Base-by-base conservation (phyloP, 2,888 invertebrate genomes). In the Mermis nigrescens region DNA sequence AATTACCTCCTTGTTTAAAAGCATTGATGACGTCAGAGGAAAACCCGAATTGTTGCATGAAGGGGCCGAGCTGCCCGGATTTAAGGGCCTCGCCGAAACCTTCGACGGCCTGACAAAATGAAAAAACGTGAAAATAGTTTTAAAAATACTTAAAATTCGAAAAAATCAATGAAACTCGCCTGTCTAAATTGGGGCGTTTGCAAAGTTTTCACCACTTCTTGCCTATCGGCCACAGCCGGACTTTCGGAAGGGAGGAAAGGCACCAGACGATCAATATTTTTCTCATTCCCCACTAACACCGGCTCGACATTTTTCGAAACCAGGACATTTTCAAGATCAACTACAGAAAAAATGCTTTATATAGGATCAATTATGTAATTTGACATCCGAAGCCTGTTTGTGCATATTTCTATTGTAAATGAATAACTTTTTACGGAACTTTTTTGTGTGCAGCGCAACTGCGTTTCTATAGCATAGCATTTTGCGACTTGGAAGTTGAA, bases 1-100 rank as follows among this genome's bases (percentile, higher is more conserved):
- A 38, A 7, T 19, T 38, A 38, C 38, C 38, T 38, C 38, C 38
- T 38, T 38, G 7, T 7, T 19, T 19, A 38, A 38, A 38, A 38
- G 38, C 38, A 12, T 38, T 38, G 38, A 38, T 19, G 19, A 38
- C 38, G 38, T 38, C 38, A 38, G 38, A 38, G 7, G 88, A 85
- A 46, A 95, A 80, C 58, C 86, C 86, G 72, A 98, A 88, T 76
- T 98, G 95, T 61, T 85, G 83, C 66, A 98, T 84, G 59, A 95
- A 84, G 1, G 94, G 92, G 46, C 89, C 94, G 69, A 95, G 80
- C 76, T 98, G 92, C 1, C 95, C 94, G n/a, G 92, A 89, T 74
- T 90, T 86, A 68, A 98, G 79, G 61, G 95, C 95, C 68, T 85
- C 85, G 65, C 91, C 89, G 77, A 98, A 95, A 74, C 89, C 84